phyloP scores from a whole-genome alignment of 1,140 invertebrate species.

The Galleria mellonella region DNA sequence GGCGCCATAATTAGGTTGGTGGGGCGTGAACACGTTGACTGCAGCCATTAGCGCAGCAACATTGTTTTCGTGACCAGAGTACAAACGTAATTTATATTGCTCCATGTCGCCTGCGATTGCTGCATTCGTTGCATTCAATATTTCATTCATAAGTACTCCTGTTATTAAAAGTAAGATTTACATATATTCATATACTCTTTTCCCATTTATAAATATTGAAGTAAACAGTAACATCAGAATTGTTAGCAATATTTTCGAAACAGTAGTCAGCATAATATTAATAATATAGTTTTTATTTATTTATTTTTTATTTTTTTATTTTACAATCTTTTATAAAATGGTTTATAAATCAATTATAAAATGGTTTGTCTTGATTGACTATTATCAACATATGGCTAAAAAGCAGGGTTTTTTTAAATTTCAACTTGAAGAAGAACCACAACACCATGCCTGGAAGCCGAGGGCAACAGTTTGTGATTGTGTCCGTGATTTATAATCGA shows the following conservation, averaged over 20 bases:
- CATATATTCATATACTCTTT: neutral
- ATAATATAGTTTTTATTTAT: conserved; percentile 1
- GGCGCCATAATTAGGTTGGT: conserved; percentile 74
- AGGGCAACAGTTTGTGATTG: no score
- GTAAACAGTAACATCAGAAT: neutral
- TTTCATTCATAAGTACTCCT: conserved; percentile 75
- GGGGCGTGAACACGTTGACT: conserved; percentile 77
- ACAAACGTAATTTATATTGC: conserved; percentile 73
- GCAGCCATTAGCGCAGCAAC: conserved; percentile 78
- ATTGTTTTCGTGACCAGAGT: conserved; percentile 82
- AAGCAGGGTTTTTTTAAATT: no score
- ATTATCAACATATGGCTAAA: no score
- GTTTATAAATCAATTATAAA: no score
- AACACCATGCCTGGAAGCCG: no score
- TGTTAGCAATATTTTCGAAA: neutral
- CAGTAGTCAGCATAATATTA: no score
- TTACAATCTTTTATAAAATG: no score
- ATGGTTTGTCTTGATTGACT: no score
- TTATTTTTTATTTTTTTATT: no score
- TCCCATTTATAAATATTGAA: neutral
- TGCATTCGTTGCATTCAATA: conserved; percentile 66
- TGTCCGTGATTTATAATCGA: no score
- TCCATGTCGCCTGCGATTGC: conserved; percentile 44
- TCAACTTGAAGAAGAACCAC: no score
- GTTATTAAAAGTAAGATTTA: no score